Percentiles rank a stretch among this genome's conserved stretches.
phyloP scores from a whole-genome alignment of 2,888 invertebrate species.

The Lasioglossum villosulum region DNA sequence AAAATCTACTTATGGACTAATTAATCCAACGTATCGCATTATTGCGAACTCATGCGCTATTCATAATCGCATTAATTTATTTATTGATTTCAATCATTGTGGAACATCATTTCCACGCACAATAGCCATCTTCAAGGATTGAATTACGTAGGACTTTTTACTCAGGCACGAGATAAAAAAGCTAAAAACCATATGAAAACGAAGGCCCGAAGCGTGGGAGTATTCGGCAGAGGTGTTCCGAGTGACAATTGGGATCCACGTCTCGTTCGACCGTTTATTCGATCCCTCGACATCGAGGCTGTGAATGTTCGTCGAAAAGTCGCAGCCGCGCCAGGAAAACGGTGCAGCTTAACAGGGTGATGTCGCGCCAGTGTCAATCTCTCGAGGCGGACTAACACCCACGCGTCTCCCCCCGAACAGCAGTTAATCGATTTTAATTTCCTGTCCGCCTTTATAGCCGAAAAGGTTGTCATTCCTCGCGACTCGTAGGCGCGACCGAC shows the following conservation, averaged over 20 bases:
- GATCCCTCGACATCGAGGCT: neutral
- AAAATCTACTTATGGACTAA: no score
- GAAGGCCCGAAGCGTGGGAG: neutral
- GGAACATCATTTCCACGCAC: neutral
- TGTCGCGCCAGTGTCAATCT: slow-evolving; percentile 58
- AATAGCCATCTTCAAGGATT: neutral
- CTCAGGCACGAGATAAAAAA: neutral
- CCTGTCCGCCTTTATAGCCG: slow-evolving; percentile 70
- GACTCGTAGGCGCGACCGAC: slow-evolving; percentile 29
- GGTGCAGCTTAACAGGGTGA: slow-evolving; percentile 22
- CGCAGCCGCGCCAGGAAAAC: slow-evolving; percentile 19
- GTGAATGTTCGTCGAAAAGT: neutral
- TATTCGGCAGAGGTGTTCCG: neutral
- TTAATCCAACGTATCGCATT: no score
- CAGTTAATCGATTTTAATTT: slow-evolving; percentile 81
- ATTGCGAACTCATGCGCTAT: no score
- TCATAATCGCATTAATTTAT: no score
- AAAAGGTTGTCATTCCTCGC: slow-evolving; percentile 61
- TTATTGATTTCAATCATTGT: no score
- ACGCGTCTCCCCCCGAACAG: slow-evolving; percentile 51
- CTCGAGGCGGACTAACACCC: slow-evolving; percentile 37
- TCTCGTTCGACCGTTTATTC: neutral
- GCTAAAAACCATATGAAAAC: neutral
- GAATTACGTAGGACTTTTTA: neutral
- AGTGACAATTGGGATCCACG: neutral